Conservation (phyloP, 1,140 invertebrate species). For the Pseudoatta argentina region DNA sequence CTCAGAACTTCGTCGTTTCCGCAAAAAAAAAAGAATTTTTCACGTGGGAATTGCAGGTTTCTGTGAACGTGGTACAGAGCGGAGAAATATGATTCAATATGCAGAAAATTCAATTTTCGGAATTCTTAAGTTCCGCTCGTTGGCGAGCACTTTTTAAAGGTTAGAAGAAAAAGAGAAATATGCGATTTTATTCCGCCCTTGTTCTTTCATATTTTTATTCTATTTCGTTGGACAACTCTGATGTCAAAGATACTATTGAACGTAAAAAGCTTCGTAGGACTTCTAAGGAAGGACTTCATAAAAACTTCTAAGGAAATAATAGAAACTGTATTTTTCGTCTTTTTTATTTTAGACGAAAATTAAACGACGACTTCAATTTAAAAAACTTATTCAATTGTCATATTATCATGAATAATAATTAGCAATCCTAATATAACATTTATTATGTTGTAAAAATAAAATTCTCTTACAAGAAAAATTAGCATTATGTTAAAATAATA, state of each 20-base stretch:
- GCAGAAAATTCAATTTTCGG: constrained; percentile 61
- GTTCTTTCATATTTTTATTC: constrained; percentile 49
- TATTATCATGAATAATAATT: background rate
- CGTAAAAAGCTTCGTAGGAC: background rate
- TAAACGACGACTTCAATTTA: background rate
- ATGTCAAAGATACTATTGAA: constrained; percentile 25
- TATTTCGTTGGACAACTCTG: constrained; percentile 5
- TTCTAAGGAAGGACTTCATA: background rate
- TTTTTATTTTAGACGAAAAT: background rate
- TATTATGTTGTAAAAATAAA: constrained; percentile 8
- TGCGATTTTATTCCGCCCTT: constrained; percentile 34
- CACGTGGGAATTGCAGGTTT: constrained; percentile 43
- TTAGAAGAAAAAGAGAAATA: constrained; percentile 37
- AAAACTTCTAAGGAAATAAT: background rate
- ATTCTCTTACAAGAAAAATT: background rate
- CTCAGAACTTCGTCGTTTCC: constrained; percentile 47
- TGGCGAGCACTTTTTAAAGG: constrained; percentile 52
- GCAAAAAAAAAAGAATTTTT: constrained; percentile 44
- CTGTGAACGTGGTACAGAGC: constrained; percentile 11
- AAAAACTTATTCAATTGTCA: constrained; percentile 1
- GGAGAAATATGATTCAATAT: constrained; percentile 61
- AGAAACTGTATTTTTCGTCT: background rate
- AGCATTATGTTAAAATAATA: constrained; percentile 29
- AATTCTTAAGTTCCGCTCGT: constrained; percentile 57
- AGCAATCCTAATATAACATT: background rate